phyloP scores from a whole-genome alignment of 2,797 vertebrate species.

The Decapterus maruadsi region DNA sequence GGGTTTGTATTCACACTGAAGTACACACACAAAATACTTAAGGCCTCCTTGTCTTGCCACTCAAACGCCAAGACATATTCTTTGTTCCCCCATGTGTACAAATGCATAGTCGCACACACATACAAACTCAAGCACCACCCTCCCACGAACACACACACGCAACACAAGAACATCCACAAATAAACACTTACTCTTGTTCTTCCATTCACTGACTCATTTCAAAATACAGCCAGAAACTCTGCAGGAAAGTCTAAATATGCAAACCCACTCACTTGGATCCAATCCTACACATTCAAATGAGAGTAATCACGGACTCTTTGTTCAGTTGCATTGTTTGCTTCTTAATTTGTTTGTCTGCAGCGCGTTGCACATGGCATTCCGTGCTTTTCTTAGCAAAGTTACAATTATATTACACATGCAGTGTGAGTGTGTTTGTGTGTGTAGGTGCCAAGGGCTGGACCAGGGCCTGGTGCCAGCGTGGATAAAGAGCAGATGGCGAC shows the following conservation, averaged over 20 bases:
- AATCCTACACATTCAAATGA: slow-evolving; percentile 20
- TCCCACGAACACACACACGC: slow-evolving; percentile 10
- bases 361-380: not conserved
- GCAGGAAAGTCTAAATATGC: slow-evolving; percentile 19
- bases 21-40: slow-evolving; percentile 49
- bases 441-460: slow-evolving; percentile 70
- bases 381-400: slow-evolving; percentile 49
- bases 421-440: slow-evolving; percentile 22
- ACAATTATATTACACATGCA: slow-evolving; percentile 59
- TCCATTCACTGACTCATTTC: slow-evolving; percentile 47
- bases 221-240: slow-evolving; percentile 29
- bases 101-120: slow-evolving; percentile 49
- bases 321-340: slow-evolving; percentile 7
- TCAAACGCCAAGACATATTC: slow-evolving; percentile 61
- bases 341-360: slow-evolving; percentile 26
- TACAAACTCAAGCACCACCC: slow-evolving; percentile 36
- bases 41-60: slow-evolving; percentile 57
- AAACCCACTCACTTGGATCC: slow-evolving; percentile 19
- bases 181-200: slow-evolving; percentile 67
- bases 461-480: slow-evolving; percentile 86
- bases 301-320: slow-evolving; percentile 4
- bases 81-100: slow-evolving; percentile 64
- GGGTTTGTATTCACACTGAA: slow-evolving; percentile 54
- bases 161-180: slow-evolving; percentile 57
- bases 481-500: slow-evolving; percentile 91